These are phyloP conservation scores for Pollenia amentaria DNA, from an alignment of 2,888 invertebrate species.

Conservation along the genomic window DNA sequence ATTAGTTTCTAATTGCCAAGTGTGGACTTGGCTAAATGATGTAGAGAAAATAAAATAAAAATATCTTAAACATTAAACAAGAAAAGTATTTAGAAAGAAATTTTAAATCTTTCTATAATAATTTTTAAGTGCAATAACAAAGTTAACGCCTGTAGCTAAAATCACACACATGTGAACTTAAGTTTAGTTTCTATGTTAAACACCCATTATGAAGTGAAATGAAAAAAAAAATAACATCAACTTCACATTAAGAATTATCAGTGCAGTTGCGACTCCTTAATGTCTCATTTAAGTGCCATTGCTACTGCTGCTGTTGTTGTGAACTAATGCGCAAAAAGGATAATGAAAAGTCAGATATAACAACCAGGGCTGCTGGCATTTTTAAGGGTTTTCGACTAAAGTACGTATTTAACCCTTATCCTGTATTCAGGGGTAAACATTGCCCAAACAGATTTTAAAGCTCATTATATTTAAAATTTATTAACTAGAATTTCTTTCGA, in stretches of 20 bases:
- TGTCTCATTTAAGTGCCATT: neutral
- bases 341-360: conserved; percentile 17
- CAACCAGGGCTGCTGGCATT: neutral
- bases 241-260: neutral
- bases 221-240: neutral
- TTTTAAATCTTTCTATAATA: too few species aligned
- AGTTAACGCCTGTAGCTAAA: neutral
- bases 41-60: too few species aligned
- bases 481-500: too few species aligned
- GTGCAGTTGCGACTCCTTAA: neutral
- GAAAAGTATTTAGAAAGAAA: too few species aligned
- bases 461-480: too few species aligned
- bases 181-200: neutral
- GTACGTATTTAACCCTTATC: neutral
- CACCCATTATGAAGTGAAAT: neutral
- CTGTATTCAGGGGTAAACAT: too few species aligned
- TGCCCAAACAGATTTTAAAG: too few species aligned
- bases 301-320: neutral
- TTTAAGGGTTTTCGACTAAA: neutral
- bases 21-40: too few species aligned
- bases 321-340: neutral
- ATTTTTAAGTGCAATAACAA: neutral
- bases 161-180: neutral
- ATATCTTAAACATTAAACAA: too few species aligned
- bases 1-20: too few species aligned